Conservation (phyloP, 2,113 vertebrate genomes). For the Actenoides hombroni region DNA sequence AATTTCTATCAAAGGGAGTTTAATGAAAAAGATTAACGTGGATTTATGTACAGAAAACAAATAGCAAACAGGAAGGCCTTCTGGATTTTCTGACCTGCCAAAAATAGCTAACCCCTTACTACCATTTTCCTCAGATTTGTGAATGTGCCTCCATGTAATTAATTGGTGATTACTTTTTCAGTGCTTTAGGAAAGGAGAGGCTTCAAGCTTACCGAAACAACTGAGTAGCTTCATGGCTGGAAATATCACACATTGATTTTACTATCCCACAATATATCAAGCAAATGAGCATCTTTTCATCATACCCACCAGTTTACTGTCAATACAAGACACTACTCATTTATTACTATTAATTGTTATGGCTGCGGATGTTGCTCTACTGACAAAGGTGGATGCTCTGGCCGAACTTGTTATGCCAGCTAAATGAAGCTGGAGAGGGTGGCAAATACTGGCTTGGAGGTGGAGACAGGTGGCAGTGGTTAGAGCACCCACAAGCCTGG, state of each 20-base stretch:
- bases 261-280: background rate
- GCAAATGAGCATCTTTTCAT: conserved; percentile 20
- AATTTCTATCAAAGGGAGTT: background rate
- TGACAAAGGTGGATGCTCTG: conserved; percentile 7
- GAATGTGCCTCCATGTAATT: background rate
- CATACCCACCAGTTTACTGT: conserved; percentile 11
- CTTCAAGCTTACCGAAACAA: background rate
- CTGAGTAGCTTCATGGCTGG: background rate
- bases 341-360: conserved; percentile 22
- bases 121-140: background rate
- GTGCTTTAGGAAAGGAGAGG: background rate
- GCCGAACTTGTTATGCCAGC: conserved; percentile 15
- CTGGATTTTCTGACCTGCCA: background rate
- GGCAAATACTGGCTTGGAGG: background rate
- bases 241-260: conserved; percentile 1
- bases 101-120: background rate
- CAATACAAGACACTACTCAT: background rate
- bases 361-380: background rate
- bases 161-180: background rate
- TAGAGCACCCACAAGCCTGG: background rate
- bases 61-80: background rate
- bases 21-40: background rate
- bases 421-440: background rate
- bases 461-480: background rate
- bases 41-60: background rate